Base-by-base conservation (phyloP, 2,113 vertebrate genomes). In the Falco punctatus region DNA sequence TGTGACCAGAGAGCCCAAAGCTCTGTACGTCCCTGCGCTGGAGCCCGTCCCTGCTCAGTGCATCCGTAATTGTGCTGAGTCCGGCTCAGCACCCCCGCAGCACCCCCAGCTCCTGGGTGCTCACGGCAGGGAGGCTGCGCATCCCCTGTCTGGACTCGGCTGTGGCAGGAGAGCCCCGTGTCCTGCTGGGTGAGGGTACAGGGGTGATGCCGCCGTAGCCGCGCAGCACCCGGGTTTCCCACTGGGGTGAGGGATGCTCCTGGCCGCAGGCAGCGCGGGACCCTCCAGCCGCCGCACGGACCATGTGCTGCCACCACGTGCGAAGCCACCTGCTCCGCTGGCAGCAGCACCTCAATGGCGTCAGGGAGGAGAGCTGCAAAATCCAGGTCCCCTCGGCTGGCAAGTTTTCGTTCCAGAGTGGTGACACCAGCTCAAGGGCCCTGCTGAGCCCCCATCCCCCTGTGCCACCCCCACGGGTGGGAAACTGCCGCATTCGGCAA, bases 301-400 rank as follows among this genome's bases (percentile, higher is more conserved):
- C 6, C 24, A 1, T 14, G 12, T n/a, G 9, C 30, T 15, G 2
- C 46, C 4, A 11, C 27, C 1, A 23, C 2, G 10, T 1, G 27
- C 33, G 4, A n/a, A 55, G 4, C 13, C 46, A 8, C 54, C 54
- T 8, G 8, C 57, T 30, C 24, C 1, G 3, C 72, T 22, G 12
- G 1, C 66, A 14, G 32, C 67, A 10, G 20, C 27, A 6, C 54
- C 75, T 30, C 40, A 5, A 3, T 6, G 4, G 38, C 8, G 16
- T 14, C 4, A 30, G 7, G 32, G 21, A 30, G 24, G 44, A 5
- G 3, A 38, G 26, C n/a, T 3, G 5, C 9, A 32, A 38, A 79
- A 55, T 3, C 2, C 9, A 80, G 6, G 35, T 38, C 54, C 42
- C 28, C 20, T n/a, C 7, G 7, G 74, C 28, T 23, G 35, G 40